phyloP scores from a whole-genome alignment of 2,797 vertebrate species.

The Halcyon badia region DNA sequence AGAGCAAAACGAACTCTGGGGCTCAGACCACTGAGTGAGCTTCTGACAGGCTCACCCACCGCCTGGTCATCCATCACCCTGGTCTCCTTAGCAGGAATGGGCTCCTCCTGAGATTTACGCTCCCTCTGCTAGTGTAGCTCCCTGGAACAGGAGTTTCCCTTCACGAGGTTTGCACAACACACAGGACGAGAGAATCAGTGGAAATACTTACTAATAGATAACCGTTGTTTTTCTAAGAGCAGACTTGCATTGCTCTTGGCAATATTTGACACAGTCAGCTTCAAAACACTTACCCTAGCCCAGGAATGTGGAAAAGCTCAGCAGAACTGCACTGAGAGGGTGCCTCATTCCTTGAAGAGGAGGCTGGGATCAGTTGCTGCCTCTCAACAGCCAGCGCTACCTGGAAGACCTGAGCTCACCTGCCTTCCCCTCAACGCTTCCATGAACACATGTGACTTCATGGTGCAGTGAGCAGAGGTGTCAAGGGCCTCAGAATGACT shows the following conservation, averaged over 20 bases:
- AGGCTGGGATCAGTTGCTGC: not conserved
- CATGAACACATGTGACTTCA: not conserved
- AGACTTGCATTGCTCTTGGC: conserved; percentile 4
- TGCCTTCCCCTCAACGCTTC: not conserved
- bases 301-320: not conserved
- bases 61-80: not conserved
- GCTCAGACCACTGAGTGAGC: not conserved
- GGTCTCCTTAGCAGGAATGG: not conserved
- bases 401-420: not conserved
- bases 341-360: not conserved
- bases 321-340: accelerated
- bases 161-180: not conserved
- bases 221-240: not conserved
- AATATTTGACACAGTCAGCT: not conserved
- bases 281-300: not conserved
- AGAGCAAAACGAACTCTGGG: not conserved
- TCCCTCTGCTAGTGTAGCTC: not conserved
- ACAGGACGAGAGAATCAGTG: not conserved
- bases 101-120: not conserved
- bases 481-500: not conserved
- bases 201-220: conserved; percentile 33
- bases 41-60: not conserved
- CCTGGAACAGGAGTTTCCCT: not conserved
- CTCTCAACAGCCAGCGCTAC: not conserved
- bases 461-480: not conserved